Evolutionary conservation across 2,888 invertebrate genomes (phyloP), one percentile per base, ranked within the genome.

Genomic region (Xestia c-nigrum): DNA sequence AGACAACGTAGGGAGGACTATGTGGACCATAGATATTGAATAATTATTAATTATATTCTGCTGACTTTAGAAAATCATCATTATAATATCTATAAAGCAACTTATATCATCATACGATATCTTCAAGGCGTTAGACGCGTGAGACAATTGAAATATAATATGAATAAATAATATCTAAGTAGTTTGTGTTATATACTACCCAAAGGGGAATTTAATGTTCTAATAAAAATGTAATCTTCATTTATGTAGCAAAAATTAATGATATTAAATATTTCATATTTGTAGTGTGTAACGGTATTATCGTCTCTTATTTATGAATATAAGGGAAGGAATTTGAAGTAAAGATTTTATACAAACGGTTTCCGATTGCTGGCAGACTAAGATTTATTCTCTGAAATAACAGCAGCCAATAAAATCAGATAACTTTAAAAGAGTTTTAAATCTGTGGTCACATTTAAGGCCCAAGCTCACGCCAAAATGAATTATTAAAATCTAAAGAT

Each of bases 101-200:
- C 12, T 57, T 79, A 73, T 76, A 76, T 76, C 80, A 84, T 77
- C 57, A 50, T 72, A 74, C 31, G 50, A 66, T 84, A 83, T 83
- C 72, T 80, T 57, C 47, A 68, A 64, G 46, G 84, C 84, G 84
- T 84, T 78, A 78, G 82, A 84, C 83, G 83, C 83, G 14, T 57
- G 65, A 47, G 67, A 63, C n/a, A 12, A 61, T 66, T 75, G 47
- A 59, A 72, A 84, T 57, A 55, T 80, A 66, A 52, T 80, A 57
- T 43, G 46, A 21, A 55, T 67, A 47, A 38, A n/a, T 43, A 55
- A 40, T 50, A 55, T 71, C 10, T 81, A 74, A 55, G 75, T 80
- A 84, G 81, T 57, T 67, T 64, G 46, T 68, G 61, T 73, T 78
- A 83, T 9, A 59, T 79, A 82, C 12, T 67, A 72, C 80, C 83